Evolutionary conservation across 2,888 invertebrate species (phyloP), one percentile per base, ranked within the genome.

Genomic region (Acronicta aceris): DNA sequence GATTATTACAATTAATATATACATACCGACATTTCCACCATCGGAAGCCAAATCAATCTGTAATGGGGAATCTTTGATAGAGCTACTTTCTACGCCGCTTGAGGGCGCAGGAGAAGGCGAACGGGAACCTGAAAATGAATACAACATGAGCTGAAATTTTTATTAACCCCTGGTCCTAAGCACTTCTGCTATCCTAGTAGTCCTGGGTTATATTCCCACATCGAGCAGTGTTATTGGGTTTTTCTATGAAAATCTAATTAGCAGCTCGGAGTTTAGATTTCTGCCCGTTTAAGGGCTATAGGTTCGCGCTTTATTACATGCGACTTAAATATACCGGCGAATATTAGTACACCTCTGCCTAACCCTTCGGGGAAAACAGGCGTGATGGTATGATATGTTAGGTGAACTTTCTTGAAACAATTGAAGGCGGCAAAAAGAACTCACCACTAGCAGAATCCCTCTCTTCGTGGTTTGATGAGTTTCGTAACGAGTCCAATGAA

Each of bases 61-160:
- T 87, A 98, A 96, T 0, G 98, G 98, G 1, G 98, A 82, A 68
- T 95, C 95, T 88, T 97, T 97, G 79, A 97, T 96, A 0, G 97
- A 97, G 79, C 96, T 97, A 85, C 97, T 97, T 87, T 98, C 98
- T 10, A 98, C 96, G 10, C 98, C 98, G 83, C 98, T 98, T 58
- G 98, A 98, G 0, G 98, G 98, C 10, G 98, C 97, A 0, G 98
- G 98, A 9, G 98, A 98, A 0, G 98, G 98, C 12, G 98, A 97
- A 17, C 98, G 95, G 0, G 97, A 97, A 1, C 96, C 95, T 93
- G 94, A 88, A 71, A 63, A 17, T 9, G 0, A 33, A 8, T 7
- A 16, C 3, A 52, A 33, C 1, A 36, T 13, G 27, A 25, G 36
- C 43, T 43, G 12, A 42, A 42, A 21, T 4, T 21, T 21, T 21